Conservation (phyloP, 2,113 vertebrate species). For the Suricata suricatta region DNA sequence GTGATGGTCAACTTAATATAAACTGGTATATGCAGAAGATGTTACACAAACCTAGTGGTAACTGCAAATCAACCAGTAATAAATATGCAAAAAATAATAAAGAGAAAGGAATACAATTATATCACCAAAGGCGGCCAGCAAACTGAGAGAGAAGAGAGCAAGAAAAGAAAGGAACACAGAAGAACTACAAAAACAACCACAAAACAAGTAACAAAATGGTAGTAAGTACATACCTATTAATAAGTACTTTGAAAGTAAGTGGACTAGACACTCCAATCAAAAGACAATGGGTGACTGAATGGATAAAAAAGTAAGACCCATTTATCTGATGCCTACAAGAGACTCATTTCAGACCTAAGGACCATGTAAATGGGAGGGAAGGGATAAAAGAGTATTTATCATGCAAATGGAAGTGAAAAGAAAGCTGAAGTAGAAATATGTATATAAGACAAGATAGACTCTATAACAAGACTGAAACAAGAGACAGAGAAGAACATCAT, state of each 20-base stretch:
- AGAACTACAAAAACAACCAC: not conserved
- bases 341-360: not conserved
- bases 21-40: not conserved
- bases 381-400: not conserved
- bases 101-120: not conserved
- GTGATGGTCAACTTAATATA: not conserved
- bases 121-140: not conserved
- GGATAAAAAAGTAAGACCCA: not conserved
- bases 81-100: not conserved
- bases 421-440: not conserved
- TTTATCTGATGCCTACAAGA: not conserved
- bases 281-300: not conserved
- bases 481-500: not conserved
- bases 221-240: not conserved
- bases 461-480: not conserved
- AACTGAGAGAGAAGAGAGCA: not conserved
- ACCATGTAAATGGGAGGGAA: not conserved
- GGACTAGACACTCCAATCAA: not conserved
- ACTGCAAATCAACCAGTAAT: not conserved
- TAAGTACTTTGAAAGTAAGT: not conserved
- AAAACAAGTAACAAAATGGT: not conserved
- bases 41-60: not conserved
- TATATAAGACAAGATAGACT: not conserved
- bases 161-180: not conserved
- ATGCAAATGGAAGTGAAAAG: not conserved